Evolutionary conservation across 2,113 vertebrate genomes (phyloP).

Genomic region (Sphyrna mokarran): DNA sequence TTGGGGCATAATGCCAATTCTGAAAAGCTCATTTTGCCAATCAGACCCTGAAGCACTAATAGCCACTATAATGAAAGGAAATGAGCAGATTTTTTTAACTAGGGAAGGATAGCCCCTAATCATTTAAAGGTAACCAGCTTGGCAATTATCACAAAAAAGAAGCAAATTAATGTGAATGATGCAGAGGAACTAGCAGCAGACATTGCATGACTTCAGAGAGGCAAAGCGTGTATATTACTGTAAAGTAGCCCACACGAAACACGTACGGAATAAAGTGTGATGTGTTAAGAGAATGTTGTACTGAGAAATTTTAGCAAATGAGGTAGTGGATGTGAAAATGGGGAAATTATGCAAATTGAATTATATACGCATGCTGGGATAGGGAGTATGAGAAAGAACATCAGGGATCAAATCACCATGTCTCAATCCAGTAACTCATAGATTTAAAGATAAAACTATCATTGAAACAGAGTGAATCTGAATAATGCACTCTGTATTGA

Average conservation of each 20-base stretch:
- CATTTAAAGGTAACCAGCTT: neutral
- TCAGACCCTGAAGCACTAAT: neutral
- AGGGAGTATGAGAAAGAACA: neutral
- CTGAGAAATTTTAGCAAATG: neutral
- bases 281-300: neutral
- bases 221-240: neutral
- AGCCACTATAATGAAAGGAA: neutral
- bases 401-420: neutral
- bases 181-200: neutral
- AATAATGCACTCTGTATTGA: neutral
- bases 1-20: neutral
- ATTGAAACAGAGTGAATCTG: neutral
- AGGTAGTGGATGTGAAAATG: neutral
- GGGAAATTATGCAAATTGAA: neutral
- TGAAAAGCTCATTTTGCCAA: conserved; percentile 10
- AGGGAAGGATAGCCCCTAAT: neutral
- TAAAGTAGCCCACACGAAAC: neutral
- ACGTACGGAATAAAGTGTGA: neutral
- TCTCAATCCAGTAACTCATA: neutral
- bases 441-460: neutral
- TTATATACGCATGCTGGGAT: neutral
- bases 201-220: neutral
- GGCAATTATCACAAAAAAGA: neutral
- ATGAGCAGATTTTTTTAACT: neutral
- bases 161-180: neutral